Evolutionary conservation across 1,140 invertebrate species (phyloP).

Genomic region (Trachelipus rathkii): DNA sequence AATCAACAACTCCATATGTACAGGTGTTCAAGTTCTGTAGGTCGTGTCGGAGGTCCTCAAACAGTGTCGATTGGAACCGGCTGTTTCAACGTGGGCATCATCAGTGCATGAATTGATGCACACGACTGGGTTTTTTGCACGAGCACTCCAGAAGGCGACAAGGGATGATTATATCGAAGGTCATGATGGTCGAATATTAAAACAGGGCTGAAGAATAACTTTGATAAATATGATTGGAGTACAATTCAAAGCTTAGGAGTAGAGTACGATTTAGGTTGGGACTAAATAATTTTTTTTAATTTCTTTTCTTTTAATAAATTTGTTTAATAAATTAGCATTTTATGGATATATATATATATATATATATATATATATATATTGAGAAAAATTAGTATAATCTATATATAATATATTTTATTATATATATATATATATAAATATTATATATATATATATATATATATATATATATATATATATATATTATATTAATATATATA

Average conservation of each 20-base stretch:
- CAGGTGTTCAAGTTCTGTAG: conserved; percentile 58
- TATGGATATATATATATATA: no score
- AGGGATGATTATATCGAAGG: conserved; percentile 56
- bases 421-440: no score
- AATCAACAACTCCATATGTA: no score
- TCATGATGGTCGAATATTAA: conserved; percentile 38
- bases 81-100: conserved; percentile 65
- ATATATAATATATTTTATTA: no score
- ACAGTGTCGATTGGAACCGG: conserved; percentile 58
- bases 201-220: conserved; percentile 53
- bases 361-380: no score
- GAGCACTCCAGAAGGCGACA: conserved; percentile 76
- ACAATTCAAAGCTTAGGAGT: conserved; percentile 52
- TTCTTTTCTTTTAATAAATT: no score
- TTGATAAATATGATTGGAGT: conserved; percentile 51
- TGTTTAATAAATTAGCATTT: no score
- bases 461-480: no score
- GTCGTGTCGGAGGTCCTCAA: conserved; percentile 54
- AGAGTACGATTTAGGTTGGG: conserved; percentile 54
- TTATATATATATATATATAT: no score
- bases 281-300: no score
- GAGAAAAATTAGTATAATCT: no score
- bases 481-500: no score
- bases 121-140: conserved; percentile 66
- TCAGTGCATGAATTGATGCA: conserved; percentile 84